Percentiles rank a stretch among this genome's conserved stretches.
Conservation (phyloP, 2,888 invertebrate genomes). For the Pristionchus maxplancki region DNA sequence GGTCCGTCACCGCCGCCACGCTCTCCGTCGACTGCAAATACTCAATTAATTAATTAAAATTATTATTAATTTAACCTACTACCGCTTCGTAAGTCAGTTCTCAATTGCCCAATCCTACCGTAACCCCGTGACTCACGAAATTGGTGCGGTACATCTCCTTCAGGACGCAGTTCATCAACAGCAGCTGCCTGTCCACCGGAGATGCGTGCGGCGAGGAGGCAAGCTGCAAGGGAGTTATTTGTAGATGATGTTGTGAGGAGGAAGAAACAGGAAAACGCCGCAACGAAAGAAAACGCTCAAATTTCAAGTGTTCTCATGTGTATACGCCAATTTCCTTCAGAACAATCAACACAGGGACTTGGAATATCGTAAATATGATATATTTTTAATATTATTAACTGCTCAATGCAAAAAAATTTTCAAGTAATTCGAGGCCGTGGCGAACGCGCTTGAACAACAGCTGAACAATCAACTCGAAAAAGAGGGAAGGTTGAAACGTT, state of each 20-base stretch:
- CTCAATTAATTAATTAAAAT: not conserved
- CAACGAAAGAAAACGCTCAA: too few species aligned
- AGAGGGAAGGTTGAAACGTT: too few species aligned
- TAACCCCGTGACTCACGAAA: not conserved
- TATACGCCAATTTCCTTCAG: too few species aligned
- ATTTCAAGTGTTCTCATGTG: too few species aligned
- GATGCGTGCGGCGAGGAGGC: not conserved
- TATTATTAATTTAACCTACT: not conserved
- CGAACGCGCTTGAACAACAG: too few species aligned
- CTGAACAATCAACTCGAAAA: too few species aligned
- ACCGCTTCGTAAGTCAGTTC: not conserved
- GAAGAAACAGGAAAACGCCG: too few species aligned
- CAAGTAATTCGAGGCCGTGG: too few species aligned
- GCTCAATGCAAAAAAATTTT: too few species aligned
- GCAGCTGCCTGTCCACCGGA: not conserved
- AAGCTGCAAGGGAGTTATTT: not conserved
- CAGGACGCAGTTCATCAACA: conserved; percentile 15
- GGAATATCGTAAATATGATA: too few species aligned
- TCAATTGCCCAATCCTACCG: not conserved
- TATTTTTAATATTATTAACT: too few species aligned
- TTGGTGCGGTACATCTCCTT: not conserved
- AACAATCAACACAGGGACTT: too few species aligned
- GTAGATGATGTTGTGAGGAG: not conserved
- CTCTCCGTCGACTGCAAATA: not conserved
- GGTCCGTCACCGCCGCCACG: not conserved